A percentile compares a stretch with the other conserved stretches of the same genome.
Evolutionary conservation across 2,113 vertebrate genomes (phyloP).

Genomic region (Antechinus stuartii): DNA sequence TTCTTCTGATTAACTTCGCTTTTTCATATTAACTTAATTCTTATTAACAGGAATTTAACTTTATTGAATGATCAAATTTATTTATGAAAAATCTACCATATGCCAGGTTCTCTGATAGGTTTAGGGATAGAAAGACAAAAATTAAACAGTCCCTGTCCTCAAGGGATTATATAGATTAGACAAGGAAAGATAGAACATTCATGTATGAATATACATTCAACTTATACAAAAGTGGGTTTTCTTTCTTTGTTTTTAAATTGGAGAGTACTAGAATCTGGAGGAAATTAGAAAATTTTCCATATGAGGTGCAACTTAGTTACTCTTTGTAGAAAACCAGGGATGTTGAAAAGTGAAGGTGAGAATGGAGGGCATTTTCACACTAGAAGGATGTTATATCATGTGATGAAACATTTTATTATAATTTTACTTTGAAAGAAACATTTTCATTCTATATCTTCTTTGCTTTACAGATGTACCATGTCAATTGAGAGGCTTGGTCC

Average conservation of each 20-base stretch:
- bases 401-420: not conserved
- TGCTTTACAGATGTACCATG: not conserved
- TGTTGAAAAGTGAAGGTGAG: not conserved
- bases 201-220: not conserved
- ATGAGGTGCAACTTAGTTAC: not conserved
- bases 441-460: not conserved
- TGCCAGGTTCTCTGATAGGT: not conserved
- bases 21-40: slow-evolving; percentile 48
- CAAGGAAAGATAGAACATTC: not conserved
- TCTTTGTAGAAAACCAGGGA: not conserved
- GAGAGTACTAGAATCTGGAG: not conserved
- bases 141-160: not conserved
- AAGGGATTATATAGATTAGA: not conserved
- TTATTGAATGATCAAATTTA: not conserved
- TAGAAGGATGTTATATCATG: not conserved
- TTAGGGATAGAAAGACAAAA: not conserved
- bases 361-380: not conserved
- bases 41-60: slow-evolving; percentile 24
- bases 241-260: not conserved
- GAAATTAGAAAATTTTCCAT: not conserved
- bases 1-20: not conserved
- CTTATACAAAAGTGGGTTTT: not conserved
- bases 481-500: not conserved
- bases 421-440: not conserved
- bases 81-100: not conserved